Base-by-base conservation (phyloP, 2,888 invertebrate species). In the Dicyrtoma fusca region DNA sequence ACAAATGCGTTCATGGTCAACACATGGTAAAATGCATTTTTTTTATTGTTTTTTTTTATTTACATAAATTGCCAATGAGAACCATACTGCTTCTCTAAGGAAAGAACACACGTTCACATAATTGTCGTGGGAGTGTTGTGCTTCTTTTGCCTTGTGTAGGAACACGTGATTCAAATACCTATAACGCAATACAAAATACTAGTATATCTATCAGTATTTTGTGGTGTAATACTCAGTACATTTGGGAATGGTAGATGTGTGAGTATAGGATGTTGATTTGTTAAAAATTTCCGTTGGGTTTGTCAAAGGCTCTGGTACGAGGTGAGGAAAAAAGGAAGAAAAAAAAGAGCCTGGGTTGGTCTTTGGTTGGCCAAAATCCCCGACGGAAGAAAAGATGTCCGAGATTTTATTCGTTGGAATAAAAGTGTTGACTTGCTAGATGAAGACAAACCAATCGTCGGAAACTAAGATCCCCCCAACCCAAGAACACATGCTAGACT, bases 371-470 rank as follows among this genome's bases (percentile, higher is more conserved):
- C 23, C n/a, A 59, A 26, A 59, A 59, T 34, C 59, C 23, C 19
- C 19, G 55, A 59, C 14, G 26, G 53, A 53, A 34, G 53, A 68
- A 68, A 57, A 68, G 55, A 68, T 68, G 68, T 55, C 65, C 65
- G 65, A 65, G 65, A 65, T 65, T 65, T 65, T 65, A 65, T 65
- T 65, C 51, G 51, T 26, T 19, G 65, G 51, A 65, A 65, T 51
- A 51, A 64, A 51, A 55, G 57, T 69, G 69, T 61, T 69, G 69
- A 69, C 69, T 69, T 61, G 69, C 45, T 69, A 69, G 61, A 61
- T 69, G 55, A 55, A 55, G 57, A 51, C 45, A 44, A 68, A 45
- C 68, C 68, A 55, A 57, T 57, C 68, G 55, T 57, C 68, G 57
- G 57, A 23, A 63, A 63, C 45, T 45, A 63, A 45, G 25, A 47